Percentiles rank a stretch among this genome's conserved stretches.
Evolutionary conservation across 2,113 vertebrate genomes (phyloP).

Genomic region (Phrynosoma blainvillii): DNA sequence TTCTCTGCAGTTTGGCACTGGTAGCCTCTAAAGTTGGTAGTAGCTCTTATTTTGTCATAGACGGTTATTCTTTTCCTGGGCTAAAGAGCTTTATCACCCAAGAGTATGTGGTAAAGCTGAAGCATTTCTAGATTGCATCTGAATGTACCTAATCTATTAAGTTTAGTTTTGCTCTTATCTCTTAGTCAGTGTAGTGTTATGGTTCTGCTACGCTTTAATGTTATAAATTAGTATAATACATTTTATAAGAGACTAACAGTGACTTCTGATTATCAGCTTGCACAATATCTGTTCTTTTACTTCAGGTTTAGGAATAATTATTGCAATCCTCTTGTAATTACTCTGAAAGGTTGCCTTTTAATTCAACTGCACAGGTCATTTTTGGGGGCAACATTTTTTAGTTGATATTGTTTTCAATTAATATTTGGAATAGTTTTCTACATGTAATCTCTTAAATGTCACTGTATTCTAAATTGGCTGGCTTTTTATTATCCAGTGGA

Average conservation of each 20-base stretch:
- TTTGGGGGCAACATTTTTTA: background rate
- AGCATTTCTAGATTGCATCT: background rate
- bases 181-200: background rate
- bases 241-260: rapidly evolving
- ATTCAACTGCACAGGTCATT: background rate
- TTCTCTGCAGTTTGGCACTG: background rate
- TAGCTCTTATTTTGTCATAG: background rate
- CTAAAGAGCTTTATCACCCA: background rate
- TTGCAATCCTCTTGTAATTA: background rate
- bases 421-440: background rate
- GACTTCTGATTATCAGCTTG: background rate
- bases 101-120: background rate
- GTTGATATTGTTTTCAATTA: background rate
- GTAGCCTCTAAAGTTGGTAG: too few relatives aligned
- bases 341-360: background rate
- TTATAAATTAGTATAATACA: background rate
- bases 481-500: conserved; percentile 42
- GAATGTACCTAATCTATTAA: background rate
- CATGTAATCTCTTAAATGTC: background rate
- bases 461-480: conserved; percentile 1
- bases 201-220: background rate
- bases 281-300: background rate
- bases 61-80: background rate
- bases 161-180: background rate
- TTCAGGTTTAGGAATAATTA: background rate